Base-by-base conservation (phyloP, 23 tunicate genomes). In the Corella eumyota region DNA sequence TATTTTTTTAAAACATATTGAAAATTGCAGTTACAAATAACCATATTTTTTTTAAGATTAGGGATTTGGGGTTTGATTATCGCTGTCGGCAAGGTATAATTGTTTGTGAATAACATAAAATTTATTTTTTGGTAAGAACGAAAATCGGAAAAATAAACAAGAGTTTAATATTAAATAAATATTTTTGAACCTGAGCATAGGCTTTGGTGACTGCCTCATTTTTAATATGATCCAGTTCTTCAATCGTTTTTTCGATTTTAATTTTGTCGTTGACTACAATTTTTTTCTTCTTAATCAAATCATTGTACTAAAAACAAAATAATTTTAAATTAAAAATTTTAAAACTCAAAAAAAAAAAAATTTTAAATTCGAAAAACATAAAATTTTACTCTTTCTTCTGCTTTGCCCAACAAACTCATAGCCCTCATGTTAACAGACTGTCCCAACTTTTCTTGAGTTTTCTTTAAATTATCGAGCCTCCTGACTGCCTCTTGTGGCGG, bases 181-280 rank as follows among this genome's bases (percentile, higher is more conserved):
- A 40, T 9, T 40, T 9, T 11, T 15, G 13, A 22, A 90, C 97
- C 82, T 90, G 90, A 4, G 45, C 78, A 47, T 80, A 90, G 27
- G 97, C 97, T 62, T 90, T 69, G 4, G 97, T 90, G 3, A 90
- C 82, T 22, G 90, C 97, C 37, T 74, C 78, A 46, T 90, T 90
- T 48, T 90, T 90, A 68, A 36, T 79, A 47, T 79, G 77, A 50
- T 90, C 97, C 25, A 90, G 79, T 22, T 79, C 97, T 37, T 60
- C 65, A 26, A 90, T 90, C 22, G 97, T 79, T 47, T 69, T 53
- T 24, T 72, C 61, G 26, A 90, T 79, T 49, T 73, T 73, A 44
- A 58, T 58, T 58, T 74, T 73, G 67, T 90, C 97, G 32, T 68
- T 73, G 55, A 67, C 82, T 13, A 80, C 79, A 51, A 80, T 79